Evolutionary conservation across 2,113 vertebrate genomes (phyloP), one percentile per base, ranked within the genome.

Genomic region (Paramisgurnus dabryanus): DNA sequence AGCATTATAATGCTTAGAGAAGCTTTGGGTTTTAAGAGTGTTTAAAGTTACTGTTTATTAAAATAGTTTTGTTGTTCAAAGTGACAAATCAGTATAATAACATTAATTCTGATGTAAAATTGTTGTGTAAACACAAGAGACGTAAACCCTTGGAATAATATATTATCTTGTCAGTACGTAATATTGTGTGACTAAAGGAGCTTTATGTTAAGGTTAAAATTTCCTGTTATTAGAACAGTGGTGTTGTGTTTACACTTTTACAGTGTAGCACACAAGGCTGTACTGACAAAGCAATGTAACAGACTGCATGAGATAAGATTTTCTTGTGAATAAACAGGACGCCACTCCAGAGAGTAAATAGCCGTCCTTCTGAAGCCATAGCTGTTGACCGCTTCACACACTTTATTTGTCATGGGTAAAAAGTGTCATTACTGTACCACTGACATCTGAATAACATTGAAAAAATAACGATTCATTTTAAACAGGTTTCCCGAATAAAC

Each of bases 11-110:
- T 72, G 27, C 67, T 47, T 18, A 53, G 45, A 41, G 60, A 22
- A 60, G 43, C 8, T 1, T 41, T 3, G 6, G 76, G 18, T 49
- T 60, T 17, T 15, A 49, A n/a, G 8, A 50, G 12, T 15, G 27
- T 40, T 41, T 22, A 5, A 68, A 18, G 12, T 45, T 7, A 53
- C 43, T 61, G 15, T 22, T 40, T 17, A 7, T 67, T 70, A 9
- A 79, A 79, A 41, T 10, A 15, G 5, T 79, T 67, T 45, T 74
- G 79, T 67, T 55, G 49, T 58, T 74, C 49, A n/a, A 45, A 64
- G 27, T 12, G 12, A 45, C 55, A 2, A 4, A 43, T 41, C 27
- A n/a, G 2, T n/a, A 10, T 27, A 75, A 60, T 43, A 50, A 65
- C 61, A 50, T 53, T 49, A 10, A 64, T 43, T 7, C 12, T 15